Evolutionary conservation across 2,888 invertebrate genomes (phyloP).

Genomic region (Spilosoma lubricipeda): DNA sequence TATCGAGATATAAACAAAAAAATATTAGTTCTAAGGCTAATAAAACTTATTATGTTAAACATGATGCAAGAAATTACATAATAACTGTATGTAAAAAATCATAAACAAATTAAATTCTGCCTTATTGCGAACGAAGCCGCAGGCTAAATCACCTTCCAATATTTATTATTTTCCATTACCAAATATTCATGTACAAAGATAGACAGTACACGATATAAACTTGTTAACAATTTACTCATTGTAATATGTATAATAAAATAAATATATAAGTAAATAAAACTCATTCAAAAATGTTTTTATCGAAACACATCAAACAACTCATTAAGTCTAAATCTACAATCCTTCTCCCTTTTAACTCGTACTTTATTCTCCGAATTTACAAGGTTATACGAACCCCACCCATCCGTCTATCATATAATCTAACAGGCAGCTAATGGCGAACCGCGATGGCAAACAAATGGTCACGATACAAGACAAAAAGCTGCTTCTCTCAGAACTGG

Average conservation of each 20-base stretch:
- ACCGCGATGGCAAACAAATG: conserved; percentile 71
- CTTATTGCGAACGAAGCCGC: background rate
- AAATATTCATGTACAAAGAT: background rate
- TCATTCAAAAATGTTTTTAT: background rate
- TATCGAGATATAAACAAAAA: background rate
- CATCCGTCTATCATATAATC: conserved; percentile 55
- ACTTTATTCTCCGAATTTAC: conserved; percentile 51
- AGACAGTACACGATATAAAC: background rate
- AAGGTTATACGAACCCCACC: conserved; percentile 53
- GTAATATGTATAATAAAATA: background rate
- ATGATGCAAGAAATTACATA: background rate
- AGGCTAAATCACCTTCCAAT: background rate
- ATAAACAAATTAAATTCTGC: background rate
- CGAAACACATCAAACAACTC: conserved; percentile 29
- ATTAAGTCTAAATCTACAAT: conserved; percentile 31
- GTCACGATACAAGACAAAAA: conserved; percentile 72
- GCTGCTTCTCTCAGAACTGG: conserved; percentile 65
- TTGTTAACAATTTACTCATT: too few species aligned
- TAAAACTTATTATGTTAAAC: background rate
- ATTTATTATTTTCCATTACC: background rate
- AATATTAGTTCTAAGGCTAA: background rate
- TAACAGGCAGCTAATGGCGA: conserved; percentile 64
- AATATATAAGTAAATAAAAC: background rate
- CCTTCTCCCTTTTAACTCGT: conserved; percentile 35
- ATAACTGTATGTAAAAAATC: background rate